A percentile compares a stretch with the other conserved stretches of the same genome.
Evolutionary conservation across 1,140 invertebrate genomes (phyloP).

Genomic region (Probaryconus sp.): DNA sequence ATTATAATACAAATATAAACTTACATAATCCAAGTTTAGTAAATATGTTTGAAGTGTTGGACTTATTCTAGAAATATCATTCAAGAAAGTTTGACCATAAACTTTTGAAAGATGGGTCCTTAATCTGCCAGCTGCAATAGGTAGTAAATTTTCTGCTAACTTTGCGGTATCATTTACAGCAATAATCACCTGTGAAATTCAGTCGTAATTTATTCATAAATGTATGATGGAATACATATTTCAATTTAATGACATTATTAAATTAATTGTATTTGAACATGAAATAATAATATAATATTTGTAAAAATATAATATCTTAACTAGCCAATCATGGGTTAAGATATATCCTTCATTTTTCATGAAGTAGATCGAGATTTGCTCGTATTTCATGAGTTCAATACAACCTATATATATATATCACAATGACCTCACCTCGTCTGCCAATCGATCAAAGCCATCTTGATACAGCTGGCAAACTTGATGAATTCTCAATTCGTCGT

Average conservation of each 20-base stretch:
- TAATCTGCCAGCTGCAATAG: constrained; percentile 85
- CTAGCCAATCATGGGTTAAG: constrained; percentile 8
- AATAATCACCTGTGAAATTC: constrained; percentile 77
- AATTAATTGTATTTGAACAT: too few species aligned
- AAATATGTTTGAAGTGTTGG: constrained; percentile 85
- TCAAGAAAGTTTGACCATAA: constrained; percentile 78
- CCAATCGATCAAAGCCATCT: constrained; percentile 86
- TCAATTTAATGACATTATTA: not conserved
- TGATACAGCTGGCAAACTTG: constrained; percentile 88
- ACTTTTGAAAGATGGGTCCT: constrained; percentile 80
- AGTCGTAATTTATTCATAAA: not conserved
- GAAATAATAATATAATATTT: too few species aligned
- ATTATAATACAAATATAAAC: constrained; percentile 54
- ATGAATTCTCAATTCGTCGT: constrained; percentile 86
- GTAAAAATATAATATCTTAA: not conserved
- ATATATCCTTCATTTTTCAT: constrained; percentile 22
- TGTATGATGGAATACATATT: constrained; percentile 6
- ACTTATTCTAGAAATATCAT: constrained; percentile 83
- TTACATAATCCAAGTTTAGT: constrained; percentile 81
- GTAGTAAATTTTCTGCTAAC: constrained; percentile 83
- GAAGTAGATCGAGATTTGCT: constrained; percentile 1
- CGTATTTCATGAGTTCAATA: constrained; percentile 25
- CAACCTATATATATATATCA: constrained; percentile 11
- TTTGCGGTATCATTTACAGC: constrained; percentile 82
- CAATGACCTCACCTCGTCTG: constrained; percentile 81